Percentiles rank a stretch among this genome's conserved stretches.
These are phyloP conservation scores for Chlorodrepanis virens DNA, from an alignment of 2,113 vertebrate genomes.

Conservation along the genomic window DNA sequence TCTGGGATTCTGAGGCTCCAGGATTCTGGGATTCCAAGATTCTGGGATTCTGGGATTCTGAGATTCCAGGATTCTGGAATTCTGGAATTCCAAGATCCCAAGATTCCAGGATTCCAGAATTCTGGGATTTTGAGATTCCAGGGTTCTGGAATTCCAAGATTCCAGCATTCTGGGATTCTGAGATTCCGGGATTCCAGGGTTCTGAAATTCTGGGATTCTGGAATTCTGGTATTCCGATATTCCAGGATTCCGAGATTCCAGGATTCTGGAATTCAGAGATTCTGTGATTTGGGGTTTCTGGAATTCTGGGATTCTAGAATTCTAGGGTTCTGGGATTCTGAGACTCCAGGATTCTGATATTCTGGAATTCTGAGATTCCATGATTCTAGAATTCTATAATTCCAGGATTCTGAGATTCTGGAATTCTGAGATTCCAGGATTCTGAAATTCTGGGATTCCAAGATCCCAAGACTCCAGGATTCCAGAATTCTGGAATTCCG, in stretches of 20 bases:
- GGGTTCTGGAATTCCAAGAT: no score
- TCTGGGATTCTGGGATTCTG: no score
- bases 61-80: no score
- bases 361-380: rapidly evolving
- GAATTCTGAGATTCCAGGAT: rapidly evolving
- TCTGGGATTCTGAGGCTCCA: no score
- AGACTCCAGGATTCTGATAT: rapidly evolving
- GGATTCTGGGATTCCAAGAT: no score
- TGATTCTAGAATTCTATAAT: no score
- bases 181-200: no score
- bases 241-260: neutral
- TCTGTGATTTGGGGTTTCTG: neutral
- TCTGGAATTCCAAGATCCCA: no score
- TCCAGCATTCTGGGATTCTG: no score
- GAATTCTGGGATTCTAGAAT: no score
- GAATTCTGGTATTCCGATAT: neutral
- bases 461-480: rapidly evolving
- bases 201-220: rapidly evolving
- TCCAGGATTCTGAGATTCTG: rapidly evolving
- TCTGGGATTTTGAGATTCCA: no score
- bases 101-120: rapidly evolving
- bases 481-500: neutral
- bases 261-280: neutral
- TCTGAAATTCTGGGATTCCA: rapidly evolving
- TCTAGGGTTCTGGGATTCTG: rapidly evolving